Evolutionary conservation across 2,888 invertebrate genomes (phyloP).

Genomic region (Coremacera marginata): DNA sequence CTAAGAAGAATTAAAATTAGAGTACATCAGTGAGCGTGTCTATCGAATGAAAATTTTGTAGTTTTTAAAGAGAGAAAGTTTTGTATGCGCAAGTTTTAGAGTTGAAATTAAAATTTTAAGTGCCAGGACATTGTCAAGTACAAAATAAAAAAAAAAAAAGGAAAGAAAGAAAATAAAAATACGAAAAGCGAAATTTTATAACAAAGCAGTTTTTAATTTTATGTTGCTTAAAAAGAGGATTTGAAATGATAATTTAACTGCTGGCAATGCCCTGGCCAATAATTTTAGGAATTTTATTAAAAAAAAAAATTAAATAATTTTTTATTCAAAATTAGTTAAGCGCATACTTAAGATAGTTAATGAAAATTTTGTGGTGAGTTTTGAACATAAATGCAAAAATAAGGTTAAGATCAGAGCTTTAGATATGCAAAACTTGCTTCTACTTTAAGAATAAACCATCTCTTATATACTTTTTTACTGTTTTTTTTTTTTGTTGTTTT

Average conservation of each 20-base stretch:
- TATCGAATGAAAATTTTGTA: not conserved
- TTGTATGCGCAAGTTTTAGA: slow-evolving; percentile 46
- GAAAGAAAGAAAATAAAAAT: slow-evolving; percentile 12
- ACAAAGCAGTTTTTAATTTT: not conserved
- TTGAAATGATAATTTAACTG: not conserved
- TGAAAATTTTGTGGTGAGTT: not conserved
- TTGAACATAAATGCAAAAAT: slow-evolving; percentile 45
- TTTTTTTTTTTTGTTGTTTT: not conserved
- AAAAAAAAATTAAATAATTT: not conserved
- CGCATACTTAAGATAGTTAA: slow-evolving; percentile 55
- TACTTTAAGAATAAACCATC: too few relatives aligned
- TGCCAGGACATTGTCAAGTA: slow-evolving; percentile 78
- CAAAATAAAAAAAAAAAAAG: slow-evolving; percentile 31
- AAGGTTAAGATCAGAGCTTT: not conserved
- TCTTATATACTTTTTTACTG: not conserved
- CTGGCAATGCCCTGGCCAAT: slow-evolving; percentile 94
- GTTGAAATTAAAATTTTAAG: slow-evolving; percentile 63
- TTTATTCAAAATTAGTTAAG: slow-evolving; percentile 44
- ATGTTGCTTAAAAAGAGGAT: slow-evolving; percentile 3
- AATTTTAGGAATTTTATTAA: slow-evolving; percentile 45
- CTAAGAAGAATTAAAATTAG: slow-evolving; percentile 70
- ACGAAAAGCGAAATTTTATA: slow-evolving; percentile 34
- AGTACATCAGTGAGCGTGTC: not conserved
- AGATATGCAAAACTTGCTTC: not conserved
- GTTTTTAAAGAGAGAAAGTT: slow-evolving; percentile 26